These are phyloP conservation scores for Drosophila mimica DNA, from an alignment of 2,888 invertebrate species.

Conservation along the genomic window DNA sequence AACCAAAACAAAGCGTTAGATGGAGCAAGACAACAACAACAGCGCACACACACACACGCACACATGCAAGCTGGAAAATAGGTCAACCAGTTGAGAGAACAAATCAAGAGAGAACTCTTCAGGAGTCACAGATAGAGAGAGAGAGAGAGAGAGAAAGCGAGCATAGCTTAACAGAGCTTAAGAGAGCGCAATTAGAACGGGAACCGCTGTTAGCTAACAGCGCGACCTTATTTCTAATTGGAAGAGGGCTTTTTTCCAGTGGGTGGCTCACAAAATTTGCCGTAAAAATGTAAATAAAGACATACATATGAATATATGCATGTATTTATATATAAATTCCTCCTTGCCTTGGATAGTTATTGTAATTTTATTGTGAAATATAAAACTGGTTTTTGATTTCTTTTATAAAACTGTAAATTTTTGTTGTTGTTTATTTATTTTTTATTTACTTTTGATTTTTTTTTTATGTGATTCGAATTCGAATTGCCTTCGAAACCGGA, in stretches of 20 bases:
- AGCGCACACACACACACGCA: constrained; percentile 25
- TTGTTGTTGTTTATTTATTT: constrained; percentile 46
- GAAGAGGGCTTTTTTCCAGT: constrained; percentile 23
- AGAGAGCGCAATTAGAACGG: constrained; percentile 68
- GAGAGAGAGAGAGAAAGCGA: constrained; percentile 34
- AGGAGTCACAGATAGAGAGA: constrained; percentile 31
- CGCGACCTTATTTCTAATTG: constrained; percentile 63
- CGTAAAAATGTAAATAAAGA: not conserved
- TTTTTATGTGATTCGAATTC: constrained; percentile 53
- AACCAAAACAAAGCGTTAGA: constrained; percentile 77
- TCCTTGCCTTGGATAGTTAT: constrained; percentile 9
- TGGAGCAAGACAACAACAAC: constrained; percentile 54
- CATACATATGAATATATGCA: too few relatives aligned
- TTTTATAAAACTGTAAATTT: constrained; percentile 29
- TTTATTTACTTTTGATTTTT: constrained; percentile 35
- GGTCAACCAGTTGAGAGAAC: constrained; percentile 75
- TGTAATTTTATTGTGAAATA: constrained; percentile 19
- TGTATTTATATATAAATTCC: constrained; percentile 2
- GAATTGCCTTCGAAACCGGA: constrained; percentile 72
- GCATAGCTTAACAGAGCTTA: constrained; percentile 44
- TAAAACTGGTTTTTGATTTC: constrained; percentile 64
- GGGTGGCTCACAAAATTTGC: constrained; percentile 48
- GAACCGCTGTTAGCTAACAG: constrained; percentile 71
- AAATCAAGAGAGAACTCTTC: constrained; percentile 42
- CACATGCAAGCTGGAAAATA: constrained; percentile 73